Conservation (phyloP, 2,888 invertebrate species). For the Phaonia tiefii region DNA sequence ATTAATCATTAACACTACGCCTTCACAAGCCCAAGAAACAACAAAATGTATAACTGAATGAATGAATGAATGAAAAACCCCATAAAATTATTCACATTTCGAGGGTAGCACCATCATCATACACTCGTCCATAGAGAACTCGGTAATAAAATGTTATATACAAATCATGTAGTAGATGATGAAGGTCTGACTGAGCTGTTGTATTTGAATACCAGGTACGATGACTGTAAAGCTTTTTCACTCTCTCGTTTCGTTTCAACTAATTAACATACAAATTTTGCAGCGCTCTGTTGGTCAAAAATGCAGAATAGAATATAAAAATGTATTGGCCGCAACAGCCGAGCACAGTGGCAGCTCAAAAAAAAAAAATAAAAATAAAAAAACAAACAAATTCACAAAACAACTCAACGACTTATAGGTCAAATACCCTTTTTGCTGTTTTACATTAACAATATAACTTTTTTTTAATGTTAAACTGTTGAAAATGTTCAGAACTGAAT, state of each 20-base stretch:
- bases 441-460: conserved; percentile 17
- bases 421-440: conserved; percentile 54
- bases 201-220: conserved; percentile 20
- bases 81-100: conserved; percentile 35
- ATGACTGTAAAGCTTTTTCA: conserved; percentile 37
- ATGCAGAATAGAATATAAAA: conserved; percentile 52
- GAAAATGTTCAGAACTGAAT: conserved; percentile 32
- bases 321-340: conserved; percentile 31
- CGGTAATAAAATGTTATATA: neutral
- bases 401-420: conserved; percentile 54
- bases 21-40: conserved; percentile 55
- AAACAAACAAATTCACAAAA: too few relatives aligned
- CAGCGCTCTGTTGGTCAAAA: conserved; percentile 70
- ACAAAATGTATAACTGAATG: conserved; percentile 32
- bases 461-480: conserved; percentile 53
- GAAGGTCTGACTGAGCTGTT: conserved; percentile 14
- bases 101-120: conserved; percentile 17
- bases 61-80: conserved; percentile 17
- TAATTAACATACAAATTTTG: conserved; percentile 71
- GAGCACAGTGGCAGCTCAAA: conserved; percentile 22
- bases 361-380: too few relatives aligned
- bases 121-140: too few relatives aligned
- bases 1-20: conserved; percentile 76
- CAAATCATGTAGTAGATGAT: conserved; percentile 11
- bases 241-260: conserved; percentile 52